These are phyloP conservation scores for Pemphigus obesinymphae DNA, from an alignment of 1,140 invertebrate genomes.

Conservation along the genomic window DNA sequence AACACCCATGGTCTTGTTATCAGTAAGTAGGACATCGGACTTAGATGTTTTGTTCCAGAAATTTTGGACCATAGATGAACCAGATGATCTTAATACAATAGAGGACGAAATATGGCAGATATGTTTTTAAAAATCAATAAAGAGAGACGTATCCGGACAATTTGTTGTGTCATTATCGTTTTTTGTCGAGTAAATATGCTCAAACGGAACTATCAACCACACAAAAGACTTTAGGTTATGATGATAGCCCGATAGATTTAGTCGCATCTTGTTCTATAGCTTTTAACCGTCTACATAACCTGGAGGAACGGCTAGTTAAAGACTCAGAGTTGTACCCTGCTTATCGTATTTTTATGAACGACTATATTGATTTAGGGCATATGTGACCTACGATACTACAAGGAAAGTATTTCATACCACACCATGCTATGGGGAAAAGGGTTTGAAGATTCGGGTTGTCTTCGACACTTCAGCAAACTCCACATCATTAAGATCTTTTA, in stretches of 20 bases:
- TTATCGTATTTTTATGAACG: too few species aligned
- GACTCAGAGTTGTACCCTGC: neutral
- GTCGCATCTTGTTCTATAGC: too few species aligned
- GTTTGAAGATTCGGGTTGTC: too few species aligned
- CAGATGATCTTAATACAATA: neutral
- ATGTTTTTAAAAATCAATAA: neutral
- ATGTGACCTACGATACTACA: neutral
- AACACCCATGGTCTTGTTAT: neutral
- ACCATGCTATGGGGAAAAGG: too few species aligned
- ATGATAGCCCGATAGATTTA: too few species aligned
- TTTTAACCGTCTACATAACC: neutral
- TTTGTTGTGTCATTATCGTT: neutral
- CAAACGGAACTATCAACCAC: neutral
- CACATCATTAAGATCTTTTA: too few species aligned
- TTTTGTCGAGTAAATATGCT: neutral
- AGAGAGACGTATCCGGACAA: neutral
- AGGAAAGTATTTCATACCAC: conserved; percentile 3
- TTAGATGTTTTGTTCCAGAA: neutral
- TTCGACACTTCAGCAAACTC: too few species aligned
- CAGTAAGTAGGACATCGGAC: neutral
- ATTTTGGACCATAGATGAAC: neutral
- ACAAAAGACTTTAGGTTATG: too few species aligned
- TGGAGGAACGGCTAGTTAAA: neutral
- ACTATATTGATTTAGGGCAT: neutral
- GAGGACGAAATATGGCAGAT: neutral